These are phyloP conservation scores for Pseudolycoriella hygida DNA, from an alignment of 2,888 invertebrate genomes.

Conservation along the genomic window DNA sequence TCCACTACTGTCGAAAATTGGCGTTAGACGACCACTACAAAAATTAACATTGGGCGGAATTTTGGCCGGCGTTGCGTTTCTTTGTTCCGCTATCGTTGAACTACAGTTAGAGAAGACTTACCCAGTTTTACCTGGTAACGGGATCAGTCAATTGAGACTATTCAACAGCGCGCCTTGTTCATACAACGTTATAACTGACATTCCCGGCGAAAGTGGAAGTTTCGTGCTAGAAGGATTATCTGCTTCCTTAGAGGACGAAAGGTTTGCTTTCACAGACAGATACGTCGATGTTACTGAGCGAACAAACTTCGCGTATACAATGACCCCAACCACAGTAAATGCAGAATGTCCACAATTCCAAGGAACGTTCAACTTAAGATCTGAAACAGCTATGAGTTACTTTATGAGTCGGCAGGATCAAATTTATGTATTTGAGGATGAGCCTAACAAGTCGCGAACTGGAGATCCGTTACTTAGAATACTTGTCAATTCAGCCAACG, in stretches of 20 bases:
- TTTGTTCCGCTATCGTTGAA: constrained; percentile 77
- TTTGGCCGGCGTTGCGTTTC: constrained; percentile 68
- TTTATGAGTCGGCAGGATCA: constrained; percentile 2
- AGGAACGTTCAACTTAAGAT: constrained; percentile 1
- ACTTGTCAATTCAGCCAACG: constrained; percentile 15
- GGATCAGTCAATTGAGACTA: constrained; percentile 45
- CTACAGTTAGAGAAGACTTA: constrained; percentile 52
- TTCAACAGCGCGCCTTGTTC: constrained; percentile 49
- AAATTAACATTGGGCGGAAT: constrained; percentile 78
- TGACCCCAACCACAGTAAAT: not conserved
- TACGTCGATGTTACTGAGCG: constrained; percentile 12
- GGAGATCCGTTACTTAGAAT: constrained; percentile 19
- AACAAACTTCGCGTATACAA: not conserved
- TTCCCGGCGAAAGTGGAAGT: constrained; percentile 10
- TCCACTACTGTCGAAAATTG: constrained; percentile 53
- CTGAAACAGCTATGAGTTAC: constrained; percentile 6
- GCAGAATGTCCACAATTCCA: not conserved
- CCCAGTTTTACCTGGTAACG: constrained; percentile 35
- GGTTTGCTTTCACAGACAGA: constrained; percentile 17
- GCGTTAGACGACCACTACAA: constrained; percentile 56
- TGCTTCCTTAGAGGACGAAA: too few species aligned
- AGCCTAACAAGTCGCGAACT: constrained; percentile 21
- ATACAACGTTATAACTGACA: constrained; percentile 24
- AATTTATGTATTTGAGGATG: constrained; percentile 12
- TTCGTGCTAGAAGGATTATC: constrained; percentile 12